Base-by-base conservation (phyloP, 2,888 invertebrate species). In the Monochamus alternatus region DNA sequence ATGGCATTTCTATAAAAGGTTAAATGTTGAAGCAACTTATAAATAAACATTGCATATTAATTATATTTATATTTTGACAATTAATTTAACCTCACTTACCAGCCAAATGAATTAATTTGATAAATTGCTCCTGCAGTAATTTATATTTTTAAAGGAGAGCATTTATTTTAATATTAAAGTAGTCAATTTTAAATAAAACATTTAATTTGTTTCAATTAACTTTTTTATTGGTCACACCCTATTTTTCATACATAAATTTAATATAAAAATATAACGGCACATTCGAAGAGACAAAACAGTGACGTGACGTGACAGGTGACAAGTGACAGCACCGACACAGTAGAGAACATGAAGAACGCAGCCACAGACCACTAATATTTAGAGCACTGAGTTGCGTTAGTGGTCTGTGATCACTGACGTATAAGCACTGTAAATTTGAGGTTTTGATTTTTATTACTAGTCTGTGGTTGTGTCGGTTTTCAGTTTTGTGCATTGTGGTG, bases 1-100 rank as follows among this genome's bases (percentile, higher is more conserved):
- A 94, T 83, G 94, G 93, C 94, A 94, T 94, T 78, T 51, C 79
- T 75, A 77, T 38, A 75, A 78, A 67, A 47, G 38, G 67, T 31
- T 31, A 32, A 43, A 43, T 43, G 30, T 47, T 1, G 14, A 59
- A n/a, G 8, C 7, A 9, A 62, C 44, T 70, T 70, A 63, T 70
- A 60, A 70, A 62, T 70, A 62, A 64, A 64, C 64, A 55, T 63
- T 72, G 14, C 55, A 55, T 64, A 55, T 14, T 38, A 72, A 58
- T 64, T 64, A 63, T 44, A 72, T 63, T 72, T 65, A 14, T 38
- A 52, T n/a, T 55, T 71, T 58, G 60, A 69, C 44, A 43, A 69
- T 31, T 30, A 60, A 9, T 31, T 55, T 69, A 69, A 60, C 60
- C 59, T 69, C 69, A 69, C 69, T 69, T 47, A 60, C 69, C 60